Conservation (phyloP, 2,797 vertebrate genomes). For the Oreonectes daqikongensis region DNA sequence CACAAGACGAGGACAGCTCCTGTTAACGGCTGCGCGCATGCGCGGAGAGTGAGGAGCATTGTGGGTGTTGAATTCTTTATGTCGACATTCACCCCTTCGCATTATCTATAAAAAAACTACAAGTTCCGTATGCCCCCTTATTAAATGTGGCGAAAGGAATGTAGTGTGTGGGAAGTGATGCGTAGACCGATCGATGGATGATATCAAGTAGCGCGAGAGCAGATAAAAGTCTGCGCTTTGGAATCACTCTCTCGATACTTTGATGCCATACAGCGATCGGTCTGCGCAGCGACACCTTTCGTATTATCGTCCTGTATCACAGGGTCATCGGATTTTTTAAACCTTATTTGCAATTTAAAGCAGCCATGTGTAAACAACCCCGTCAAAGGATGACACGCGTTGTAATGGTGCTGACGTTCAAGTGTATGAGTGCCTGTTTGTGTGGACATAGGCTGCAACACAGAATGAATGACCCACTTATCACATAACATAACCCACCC, state of each 20-base stretch:
- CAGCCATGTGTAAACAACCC: slow-evolving; percentile 19
- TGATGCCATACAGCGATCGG: too few species aligned
- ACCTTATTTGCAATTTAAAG: slow-evolving; percentile 47
- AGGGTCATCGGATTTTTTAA: background rate
- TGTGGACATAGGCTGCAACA: background rate
- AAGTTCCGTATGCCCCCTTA: slow-evolving; percentile 48
- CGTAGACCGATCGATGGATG: background rate
- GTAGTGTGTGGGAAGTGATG: background rate
- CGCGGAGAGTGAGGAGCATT: slow-evolving; percentile 48
- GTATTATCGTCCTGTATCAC: too few species aligned
- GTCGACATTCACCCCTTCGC: background rate
- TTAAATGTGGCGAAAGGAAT: slow-evolving; percentile 20
- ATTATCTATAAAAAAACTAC: slow-evolving; percentile 49
- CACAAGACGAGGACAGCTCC: slow-evolving; percentile 75
- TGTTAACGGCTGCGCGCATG: slow-evolving; percentile 62
- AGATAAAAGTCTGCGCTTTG: too few species aligned
- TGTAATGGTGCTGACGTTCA: slow-evolving; percentile 14
- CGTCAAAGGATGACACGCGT: slow-evolving; percentile 2
- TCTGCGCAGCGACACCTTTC: too few species aligned
- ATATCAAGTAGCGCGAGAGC: too few species aligned
- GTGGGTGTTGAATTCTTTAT: slow-evolving; percentile 48
- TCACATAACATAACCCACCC: background rate
- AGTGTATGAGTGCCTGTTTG: background rate
- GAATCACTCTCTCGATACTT: too few species aligned
- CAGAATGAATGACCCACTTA: slow-evolving; percentile 13